Evolutionary conservation across 2,888 invertebrate species (phyloP), one percentile per base, ranked within the genome.

Genomic region (Meiosimyza decipiens): DNA sequence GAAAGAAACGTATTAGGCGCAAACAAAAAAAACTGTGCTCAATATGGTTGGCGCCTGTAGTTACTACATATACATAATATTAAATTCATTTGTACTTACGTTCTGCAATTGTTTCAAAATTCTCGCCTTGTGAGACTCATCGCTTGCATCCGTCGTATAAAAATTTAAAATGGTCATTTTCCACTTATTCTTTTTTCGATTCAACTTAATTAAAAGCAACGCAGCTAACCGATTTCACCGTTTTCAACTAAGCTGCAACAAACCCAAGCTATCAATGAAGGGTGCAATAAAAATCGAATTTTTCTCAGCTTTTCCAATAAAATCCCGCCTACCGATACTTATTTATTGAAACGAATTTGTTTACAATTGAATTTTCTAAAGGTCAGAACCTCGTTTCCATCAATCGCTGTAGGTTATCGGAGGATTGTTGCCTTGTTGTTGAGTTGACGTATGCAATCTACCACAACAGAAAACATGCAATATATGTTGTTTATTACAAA

Each of bases 61-160:
- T 28, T 28, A 28, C 28, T 28, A 28, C 28, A 28, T 28, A 28
- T 3, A 28, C 3, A 1, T n/a, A 40, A 59, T 22, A 59, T 28
- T 60, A 6, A 63, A 6, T 40, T 65, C 50, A 6, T 33, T 16
- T 18, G 28, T 55, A 72, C 81, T 83, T 50, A 89, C 85, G 47
- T 79, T 71, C 81, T 89, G 89, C 74, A 92, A 84, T 80, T 90
- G 90, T 51, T 85, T 84, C 54, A 92, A 83, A 74, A 91, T 88
- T 82, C 91, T 90, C 72, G 87, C 86, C 63, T 89, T 90, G 85
- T 90, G 91, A 76, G 91, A 89, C 73, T 86, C 85, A 82, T 81
- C 78, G 73, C 77, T 80, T 15, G 81, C 81, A 62, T 79, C 75
- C 16, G 73, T 75, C 71, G 83, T 80, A 66, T 78, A 67, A 47